Conservation (phyloP, 2,888 invertebrate genomes). For the Bruchidius siliquastri region DNA sequence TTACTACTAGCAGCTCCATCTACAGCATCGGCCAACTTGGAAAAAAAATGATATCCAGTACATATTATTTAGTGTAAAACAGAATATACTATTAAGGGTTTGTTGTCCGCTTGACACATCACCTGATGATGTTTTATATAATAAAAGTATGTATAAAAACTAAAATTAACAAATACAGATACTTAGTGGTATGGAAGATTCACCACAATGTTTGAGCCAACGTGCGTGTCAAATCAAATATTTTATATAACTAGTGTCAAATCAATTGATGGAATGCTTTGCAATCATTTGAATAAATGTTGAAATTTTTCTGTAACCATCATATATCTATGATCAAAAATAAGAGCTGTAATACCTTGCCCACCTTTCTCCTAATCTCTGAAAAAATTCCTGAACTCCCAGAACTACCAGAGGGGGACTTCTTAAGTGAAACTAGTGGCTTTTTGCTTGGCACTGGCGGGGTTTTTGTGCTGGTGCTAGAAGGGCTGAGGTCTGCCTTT, state of each 20-base stretch:
- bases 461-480: slow-evolving; percentile 33
- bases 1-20: slow-evolving; percentile 53
- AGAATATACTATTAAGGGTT: no score
- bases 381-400: slow-evolving; percentile 19
- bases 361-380: slow-evolving; percentile 28
- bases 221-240: no score
- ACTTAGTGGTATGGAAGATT: no score
- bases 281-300: no score
- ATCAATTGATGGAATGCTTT: no score
- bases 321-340: slow-evolving; percentile 7
- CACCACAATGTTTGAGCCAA: no score
- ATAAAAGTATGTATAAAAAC: no score
- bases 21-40: slow-evolving; percentile 38
- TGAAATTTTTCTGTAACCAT: no score
- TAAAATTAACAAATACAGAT: no score
- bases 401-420: slow-evolving; percentile 57
- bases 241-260: no score
- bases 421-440: slow-evolving; percentile 62
- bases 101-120: no score
- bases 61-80: slow-evolving; percentile 17
- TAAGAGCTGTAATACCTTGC: not conserved
- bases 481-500: slow-evolving; percentile 14
- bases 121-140: no score
- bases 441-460: slow-evolving; percentile 57
- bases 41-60: slow-evolving; percentile 27